phyloP scores from a whole-genome alignment of 2,888 invertebrate genomes.

The Archaeoteleia sp. region DNA sequence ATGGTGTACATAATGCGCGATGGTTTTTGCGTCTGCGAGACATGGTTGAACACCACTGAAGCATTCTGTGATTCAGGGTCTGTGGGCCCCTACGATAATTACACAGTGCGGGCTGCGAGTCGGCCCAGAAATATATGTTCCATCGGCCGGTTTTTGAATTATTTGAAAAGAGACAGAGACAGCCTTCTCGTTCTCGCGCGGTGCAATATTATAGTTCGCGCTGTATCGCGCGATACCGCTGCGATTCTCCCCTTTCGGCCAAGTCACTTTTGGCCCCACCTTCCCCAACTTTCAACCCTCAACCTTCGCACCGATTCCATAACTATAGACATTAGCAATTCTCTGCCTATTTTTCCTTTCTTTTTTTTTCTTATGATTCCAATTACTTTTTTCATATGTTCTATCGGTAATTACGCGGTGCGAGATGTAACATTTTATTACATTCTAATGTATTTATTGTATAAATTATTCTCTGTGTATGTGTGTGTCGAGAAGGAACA shows the following conservation, averaged over 20 bases:
- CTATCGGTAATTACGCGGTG: conserved; percentile 20
- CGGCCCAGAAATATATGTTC: conserved; percentile 73
- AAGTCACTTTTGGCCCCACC: conserved; percentile 39
- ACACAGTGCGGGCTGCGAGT: conserved; percentile 72
- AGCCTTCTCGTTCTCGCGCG: conserved; percentile 55
- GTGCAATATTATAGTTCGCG: conserved; percentile 70
- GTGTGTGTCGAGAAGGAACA: too few relatives aligned
- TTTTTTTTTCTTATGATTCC: conserved; percentile 28
- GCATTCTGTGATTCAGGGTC: conserved; percentile 69
- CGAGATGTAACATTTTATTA: conserved; percentile 15
- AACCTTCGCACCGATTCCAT: conserved; percentile 35
- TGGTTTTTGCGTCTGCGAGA: conserved; percentile 39
- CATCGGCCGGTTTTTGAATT: conserved; percentile 75
- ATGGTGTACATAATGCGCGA: conserved; percentile 26
- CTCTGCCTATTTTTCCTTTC: conserved; percentile 19
- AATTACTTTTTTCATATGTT: conserved; percentile 28
- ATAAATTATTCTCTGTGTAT: too few relatives aligned
- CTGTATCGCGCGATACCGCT: conserved; percentile 66
- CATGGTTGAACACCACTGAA: conserved; percentile 71
- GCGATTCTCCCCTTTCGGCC: conserved; percentile 56
- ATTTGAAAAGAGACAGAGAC: conserved; percentile 75
- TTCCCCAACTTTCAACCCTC: conserved; percentile 26
- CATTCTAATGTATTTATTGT: conserved; percentile 8
- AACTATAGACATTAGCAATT: conserved; percentile 44
- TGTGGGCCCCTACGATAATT: conserved; percentile 73